These are phyloP conservation scores for Morinoia aosen DNA, from an alignment of 2,888 invertebrate species.

Conservation along the genomic window DNA sequence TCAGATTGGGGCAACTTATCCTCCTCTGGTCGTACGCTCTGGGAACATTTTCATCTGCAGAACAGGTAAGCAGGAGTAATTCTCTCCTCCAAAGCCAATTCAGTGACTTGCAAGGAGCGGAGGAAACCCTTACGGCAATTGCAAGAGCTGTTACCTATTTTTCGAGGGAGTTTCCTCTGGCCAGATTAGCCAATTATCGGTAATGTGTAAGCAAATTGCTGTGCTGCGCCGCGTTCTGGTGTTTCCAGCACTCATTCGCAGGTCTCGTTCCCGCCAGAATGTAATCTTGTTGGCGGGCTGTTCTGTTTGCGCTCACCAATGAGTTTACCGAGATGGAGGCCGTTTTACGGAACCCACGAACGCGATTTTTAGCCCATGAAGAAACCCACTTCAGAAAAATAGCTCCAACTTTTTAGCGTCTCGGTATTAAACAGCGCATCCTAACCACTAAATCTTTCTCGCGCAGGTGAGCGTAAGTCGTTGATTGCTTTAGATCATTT, in stretches of 20 bases:
- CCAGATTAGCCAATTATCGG: slow-evolving; percentile 55
- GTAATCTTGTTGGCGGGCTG: slow-evolving; percentile 36
- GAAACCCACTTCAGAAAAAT: background rate
- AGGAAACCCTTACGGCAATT: slow-evolving; percentile 24
- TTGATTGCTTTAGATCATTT: background rate
- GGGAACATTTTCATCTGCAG: slow-evolving; percentile 18
- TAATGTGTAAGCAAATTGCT: slow-evolving; percentile 55
- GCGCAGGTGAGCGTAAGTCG: background rate
- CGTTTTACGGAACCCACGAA: background rate
- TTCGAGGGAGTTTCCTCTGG: slow-evolving; percentile 43
- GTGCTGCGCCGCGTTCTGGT: background rate
- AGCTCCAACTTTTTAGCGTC: background rate
- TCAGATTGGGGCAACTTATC: background rate
- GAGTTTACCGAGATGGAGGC: slow-evolving; percentile 35
- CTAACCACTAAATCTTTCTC: background rate
- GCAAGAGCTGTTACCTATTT: slow-evolving; percentile 43
- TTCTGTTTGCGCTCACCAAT: slow-evolving; percentile 22
- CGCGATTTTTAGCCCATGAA: background rate
- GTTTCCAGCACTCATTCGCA: slow-evolving; percentile 48
- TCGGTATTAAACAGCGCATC: background rate
- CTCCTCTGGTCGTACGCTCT: background rate
- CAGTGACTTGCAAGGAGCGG: slow-evolving; percentile 32
- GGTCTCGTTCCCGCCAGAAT: slow-evolving; percentile 34
- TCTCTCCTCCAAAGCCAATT: background rate
- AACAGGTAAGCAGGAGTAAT: background rate